These are phyloP conservation scores for Montipora sp. DNA, from an alignment of 64 coral and sea anemone species.

Conservation along the genomic window DNA sequence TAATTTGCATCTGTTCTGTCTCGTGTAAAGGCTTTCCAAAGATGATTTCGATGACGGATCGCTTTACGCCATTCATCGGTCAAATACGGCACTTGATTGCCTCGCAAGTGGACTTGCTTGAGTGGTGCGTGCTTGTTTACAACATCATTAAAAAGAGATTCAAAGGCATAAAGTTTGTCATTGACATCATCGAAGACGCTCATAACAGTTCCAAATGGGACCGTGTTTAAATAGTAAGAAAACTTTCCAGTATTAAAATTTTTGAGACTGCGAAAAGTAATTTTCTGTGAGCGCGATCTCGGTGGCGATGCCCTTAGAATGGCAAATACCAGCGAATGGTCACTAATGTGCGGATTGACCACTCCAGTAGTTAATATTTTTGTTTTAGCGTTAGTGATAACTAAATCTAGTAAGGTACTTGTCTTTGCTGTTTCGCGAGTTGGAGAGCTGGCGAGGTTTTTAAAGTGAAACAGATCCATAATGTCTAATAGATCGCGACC, in stretches of 20 bases:
- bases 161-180: not conserved
- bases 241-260: no score
- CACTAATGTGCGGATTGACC: constrained; percentile 40
- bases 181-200: no score
- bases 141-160: not conserved
- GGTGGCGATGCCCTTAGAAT: constrained; percentile 30
- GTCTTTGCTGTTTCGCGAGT: not conserved
- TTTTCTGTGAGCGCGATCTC: not conserved
- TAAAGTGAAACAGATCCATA: constrained; percentile 3
- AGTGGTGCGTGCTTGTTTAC: constrained; percentile 22
- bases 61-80: constrained; percentile 17
- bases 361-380: constrained; percentile 47
- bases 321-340: constrained; percentile 57
- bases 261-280: not conserved
- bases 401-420: constrained; percentile 32
- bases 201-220: no score
- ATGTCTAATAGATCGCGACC: constrained; percentile 3
- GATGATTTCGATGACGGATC: constrained; percentile 2
- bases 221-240: no score
- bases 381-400: constrained; percentile 29
- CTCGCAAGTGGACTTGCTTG: constrained; percentile 21
- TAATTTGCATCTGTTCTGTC: constrained; percentile 3
- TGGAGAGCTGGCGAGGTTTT: not conserved
- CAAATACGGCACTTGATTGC: constrained; percentile 12
- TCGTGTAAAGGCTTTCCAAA: constrained; percentile 1